These are phyloP conservation scores for Philotrypesis tridentata DNA, from an alignment of 1,140 invertebrate species.

Conservation along the genomic window DNA sequence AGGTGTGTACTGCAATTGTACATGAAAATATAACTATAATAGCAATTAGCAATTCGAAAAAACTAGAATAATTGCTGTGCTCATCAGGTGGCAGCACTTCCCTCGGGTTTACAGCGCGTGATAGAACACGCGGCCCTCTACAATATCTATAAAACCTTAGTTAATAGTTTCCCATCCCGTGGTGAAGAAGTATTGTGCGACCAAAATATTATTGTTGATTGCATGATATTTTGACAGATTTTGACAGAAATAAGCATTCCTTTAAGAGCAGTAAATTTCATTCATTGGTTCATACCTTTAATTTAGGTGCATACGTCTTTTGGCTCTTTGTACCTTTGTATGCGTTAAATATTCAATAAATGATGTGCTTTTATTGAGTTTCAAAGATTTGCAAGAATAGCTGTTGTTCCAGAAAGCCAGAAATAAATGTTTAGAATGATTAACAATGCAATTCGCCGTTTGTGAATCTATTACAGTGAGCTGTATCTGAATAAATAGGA, in stretches of 20 bases:
- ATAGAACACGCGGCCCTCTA: not conserved
- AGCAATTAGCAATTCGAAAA: too few species aligned
- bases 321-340: too few species aligned
- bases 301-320: too few species aligned
- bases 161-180: too few species aligned
- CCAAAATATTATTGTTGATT: not conserved
- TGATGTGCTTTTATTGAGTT: too few species aligned
- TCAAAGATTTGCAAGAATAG: not conserved
- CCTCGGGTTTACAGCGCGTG: not conserved
- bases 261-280: not conserved
- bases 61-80: too few species aligned
- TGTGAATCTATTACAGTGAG: not conserved
- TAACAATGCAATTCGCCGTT: not conserved
- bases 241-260: not conserved
- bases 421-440: not conserved
- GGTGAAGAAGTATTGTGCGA: not conserved
- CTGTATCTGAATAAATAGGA: not conserved
- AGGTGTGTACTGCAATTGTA: too few species aligned
- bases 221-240: not conserved
- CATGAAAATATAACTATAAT: too few species aligned
- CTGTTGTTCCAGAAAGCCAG: not conserved
- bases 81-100: not conserved
- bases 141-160: not conserved
- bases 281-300: not conserved
- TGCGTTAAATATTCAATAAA: too few species aligned